Percentiles rank a stretch among this genome's conserved stretches.
These are phyloP conservation scores for Drosophila mayri DNA, from an alignment of 1,140 invertebrate species.

Conservation along the genomic window DNA sequence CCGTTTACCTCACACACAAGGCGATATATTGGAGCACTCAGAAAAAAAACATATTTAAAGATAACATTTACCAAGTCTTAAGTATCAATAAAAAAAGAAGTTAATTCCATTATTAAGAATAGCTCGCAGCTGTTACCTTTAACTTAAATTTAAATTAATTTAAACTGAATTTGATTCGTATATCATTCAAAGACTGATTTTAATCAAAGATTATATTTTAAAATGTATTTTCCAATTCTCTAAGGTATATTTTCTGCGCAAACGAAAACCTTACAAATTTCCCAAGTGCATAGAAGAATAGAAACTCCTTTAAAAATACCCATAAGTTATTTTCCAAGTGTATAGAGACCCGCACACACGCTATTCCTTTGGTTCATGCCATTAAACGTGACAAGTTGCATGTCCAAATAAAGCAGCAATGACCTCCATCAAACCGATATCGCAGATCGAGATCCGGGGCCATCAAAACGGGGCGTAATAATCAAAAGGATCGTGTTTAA, in stretches of 20 bases:
- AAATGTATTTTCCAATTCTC: not conserved
- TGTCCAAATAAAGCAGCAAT: constrained; percentile 75
- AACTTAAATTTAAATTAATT: not conserved
- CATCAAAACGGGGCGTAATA: constrained; percentile 57
- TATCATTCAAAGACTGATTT: not conserved
- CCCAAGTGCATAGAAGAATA: not conserved
- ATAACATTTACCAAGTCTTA: no score
- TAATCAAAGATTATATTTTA: not conserved
- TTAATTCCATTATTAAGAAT: no score
- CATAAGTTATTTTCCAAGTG: constrained; percentile 23
- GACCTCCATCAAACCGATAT: constrained; percentile 58
- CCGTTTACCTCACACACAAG: constrained; percentile 21
- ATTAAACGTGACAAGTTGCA: constrained; percentile 82
- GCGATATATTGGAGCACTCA: constrained; percentile 23
- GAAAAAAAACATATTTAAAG: not conserved
- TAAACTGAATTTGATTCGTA: not conserved
- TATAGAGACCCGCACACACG: constrained; percentile 30
- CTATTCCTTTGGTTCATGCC: constrained; percentile 55
- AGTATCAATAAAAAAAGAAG: no score
- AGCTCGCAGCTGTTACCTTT: not conserved
- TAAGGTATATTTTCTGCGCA: not conserved
- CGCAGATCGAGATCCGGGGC: constrained; percentile 33
- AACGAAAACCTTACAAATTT: not conserved
- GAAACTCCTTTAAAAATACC: not conserved
- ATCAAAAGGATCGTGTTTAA: constrained; percentile 78